Percentiles rank a stretch among this genome's conserved stretches.
These are phyloP conservation scores for Chorisops tibialis DNA, from an alignment of 2,888 invertebrate genomes.

Conservation along the genomic window DNA sequence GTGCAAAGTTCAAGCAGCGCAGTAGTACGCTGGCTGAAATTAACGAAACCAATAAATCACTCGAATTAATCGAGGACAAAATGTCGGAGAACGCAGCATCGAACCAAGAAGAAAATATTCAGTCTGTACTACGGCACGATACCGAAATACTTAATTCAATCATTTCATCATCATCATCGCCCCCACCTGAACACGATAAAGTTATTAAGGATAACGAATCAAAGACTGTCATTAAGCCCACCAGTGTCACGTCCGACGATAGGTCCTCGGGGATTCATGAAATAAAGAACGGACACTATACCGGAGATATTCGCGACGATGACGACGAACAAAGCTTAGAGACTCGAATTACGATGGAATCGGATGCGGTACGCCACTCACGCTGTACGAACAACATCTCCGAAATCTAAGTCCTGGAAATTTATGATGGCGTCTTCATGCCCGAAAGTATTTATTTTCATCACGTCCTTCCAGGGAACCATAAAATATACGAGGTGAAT, in stretches of 20 bases:
- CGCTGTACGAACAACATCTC: not conserved
- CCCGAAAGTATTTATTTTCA: no score
- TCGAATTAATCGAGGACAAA: not conserved
- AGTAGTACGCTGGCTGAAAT: conserved; percentile 12
- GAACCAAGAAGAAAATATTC: not conserved
- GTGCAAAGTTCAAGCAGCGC: not conserved
- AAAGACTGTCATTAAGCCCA: no score
- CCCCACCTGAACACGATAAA: not conserved
- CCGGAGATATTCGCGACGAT: not conserved
- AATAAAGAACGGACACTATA: no score
- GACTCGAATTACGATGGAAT: not conserved
- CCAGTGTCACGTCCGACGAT: no score
- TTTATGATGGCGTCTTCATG: no score
- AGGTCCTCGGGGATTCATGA: no score
- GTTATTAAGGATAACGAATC: not conserved
- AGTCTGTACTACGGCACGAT: not conserved
- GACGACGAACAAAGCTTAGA: not conserved
- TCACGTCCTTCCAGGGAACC: no score
- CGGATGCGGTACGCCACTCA: not conserved
- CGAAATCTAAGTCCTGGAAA: no score
- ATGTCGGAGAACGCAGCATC: not conserved
- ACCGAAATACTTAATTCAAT: not conserved
- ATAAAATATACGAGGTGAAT: no score
- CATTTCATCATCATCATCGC: not conserved
- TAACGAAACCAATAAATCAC: conserved; percentile 8